Conservation (phyloP, 2,888 invertebrate species). For the Arge pagana region DNA sequence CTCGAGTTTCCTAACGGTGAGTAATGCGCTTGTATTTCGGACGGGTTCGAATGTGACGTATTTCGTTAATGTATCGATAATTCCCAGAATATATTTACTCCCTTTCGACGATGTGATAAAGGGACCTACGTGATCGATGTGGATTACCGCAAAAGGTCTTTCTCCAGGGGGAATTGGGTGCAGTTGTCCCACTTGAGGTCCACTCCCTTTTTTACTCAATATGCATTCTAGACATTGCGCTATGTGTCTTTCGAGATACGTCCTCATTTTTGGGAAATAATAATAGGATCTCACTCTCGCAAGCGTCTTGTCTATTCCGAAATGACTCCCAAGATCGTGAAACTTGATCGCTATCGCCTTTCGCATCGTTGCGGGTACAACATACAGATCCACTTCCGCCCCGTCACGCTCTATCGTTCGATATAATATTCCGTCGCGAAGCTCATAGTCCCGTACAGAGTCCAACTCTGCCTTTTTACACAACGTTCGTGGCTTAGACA, state of each 20-base stretch:
- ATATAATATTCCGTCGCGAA: constrained; percentile 8
- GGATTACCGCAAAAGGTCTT: constrained; percentile 34
- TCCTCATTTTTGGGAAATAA: constrained; percentile 31
- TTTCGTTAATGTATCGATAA: constrained; percentile 36
- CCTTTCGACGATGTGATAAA: constrained; percentile 25
- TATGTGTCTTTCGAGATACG: constrained; percentile 33
- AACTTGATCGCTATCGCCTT: constrained; percentile 21
- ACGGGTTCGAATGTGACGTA: constrained; percentile 4
- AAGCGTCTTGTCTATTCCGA: constrained; percentile 30
- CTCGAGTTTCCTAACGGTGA: background rate
- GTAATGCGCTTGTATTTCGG: background rate
- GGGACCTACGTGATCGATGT: constrained; percentile 35
- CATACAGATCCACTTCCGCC: constrained; percentile 4
- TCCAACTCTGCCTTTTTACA: constrained; percentile 7
- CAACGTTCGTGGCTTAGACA: constrained; percentile 10
- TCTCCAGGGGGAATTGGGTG: constrained; percentile 36
- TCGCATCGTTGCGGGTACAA: constrained; percentile 24
- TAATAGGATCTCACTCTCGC: constrained; percentile 27
- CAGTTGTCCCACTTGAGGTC: constrained; percentile 31
- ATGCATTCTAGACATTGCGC: constrained; percentile 35
- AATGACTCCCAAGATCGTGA: constrained; percentile 34
- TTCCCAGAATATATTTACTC: constrained; percentile 32
- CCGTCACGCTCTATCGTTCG: background rate
- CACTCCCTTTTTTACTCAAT: constrained; percentile 28
- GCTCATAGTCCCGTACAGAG: constrained; percentile 7